Percentiles rank a stretch among this genome's conserved stretches.
These are phyloP conservation scores for Chymomyza costata DNA, from an alignment of 1,140 invertebrate species.

Conservation along the genomic window DNA sequence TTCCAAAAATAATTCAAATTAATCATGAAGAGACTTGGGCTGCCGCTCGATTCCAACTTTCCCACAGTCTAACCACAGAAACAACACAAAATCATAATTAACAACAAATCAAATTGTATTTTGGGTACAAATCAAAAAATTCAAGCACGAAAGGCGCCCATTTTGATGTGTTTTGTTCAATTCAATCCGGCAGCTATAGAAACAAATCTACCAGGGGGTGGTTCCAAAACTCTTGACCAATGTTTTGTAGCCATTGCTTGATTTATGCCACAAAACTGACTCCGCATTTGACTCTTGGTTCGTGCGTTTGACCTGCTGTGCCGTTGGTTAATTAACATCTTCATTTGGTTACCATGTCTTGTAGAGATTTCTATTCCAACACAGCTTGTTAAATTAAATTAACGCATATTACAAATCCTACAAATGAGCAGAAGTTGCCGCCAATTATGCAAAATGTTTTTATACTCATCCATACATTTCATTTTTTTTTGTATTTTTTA, in stretches of 20 bases:
- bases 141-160: not conserved
- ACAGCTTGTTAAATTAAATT: too few relatives aligned
- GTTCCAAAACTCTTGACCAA: too few relatives aligned
- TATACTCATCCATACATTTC: too few relatives aligned
- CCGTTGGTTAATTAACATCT: constrained; percentile 8
- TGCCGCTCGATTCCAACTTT: constrained; percentile 32
- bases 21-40: constrained; percentile 53
- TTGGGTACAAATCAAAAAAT: constrained; percentile 18
- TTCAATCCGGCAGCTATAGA: too few relatives aligned
- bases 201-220: too few relatives aligned
- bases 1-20: constrained; percentile 66
- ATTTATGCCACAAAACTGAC: too few relatives aligned
- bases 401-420: constrained; percentile 40
- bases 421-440: constrained; percentile 58
- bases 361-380: constrained; percentile 6
- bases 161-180: too few relatives aligned
- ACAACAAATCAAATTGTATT: constrained; percentile 35
- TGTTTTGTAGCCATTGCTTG: too few relatives aligned
- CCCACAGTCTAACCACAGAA: constrained; percentile 39
- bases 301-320: too few relatives aligned
- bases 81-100: constrained; percentile 34
- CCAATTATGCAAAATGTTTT: constrained; percentile 56
- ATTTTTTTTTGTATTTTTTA: too few relatives aligned
- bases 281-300: too few relatives aligned
- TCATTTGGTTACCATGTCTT: constrained; percentile 12